Evolutionary conservation across 1,140 invertebrate genomes (phyloP), one percentile per base, ranked within the genome.

Genomic region (Ptiloglossa arizonensis): DNA sequence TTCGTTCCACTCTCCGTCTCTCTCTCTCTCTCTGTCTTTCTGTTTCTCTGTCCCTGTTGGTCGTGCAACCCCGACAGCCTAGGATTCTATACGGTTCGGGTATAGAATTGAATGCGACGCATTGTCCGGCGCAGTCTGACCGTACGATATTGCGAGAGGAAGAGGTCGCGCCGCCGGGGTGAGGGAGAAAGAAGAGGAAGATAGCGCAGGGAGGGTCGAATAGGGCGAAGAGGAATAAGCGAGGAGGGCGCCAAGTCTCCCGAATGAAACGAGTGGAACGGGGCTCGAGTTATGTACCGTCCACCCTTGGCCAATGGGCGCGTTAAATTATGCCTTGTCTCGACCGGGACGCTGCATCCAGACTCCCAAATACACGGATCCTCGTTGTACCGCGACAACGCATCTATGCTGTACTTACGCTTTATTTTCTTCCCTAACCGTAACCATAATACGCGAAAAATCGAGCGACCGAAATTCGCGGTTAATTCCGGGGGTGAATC

Each of bases 71-170:
- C 64, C 44, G 44, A 41, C 68, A 56, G 56, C 41, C 62, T 41
- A 72, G 74, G 48, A 78, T 81, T 50, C 67, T 72, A 74, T 57
- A 73, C 64, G 63, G 41, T 54, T 66, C 60, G 79, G 56, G 74
- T 77, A 78, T 76, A 85, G 86, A 88, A 90, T 90, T 88, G 88
- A 90, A 90, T 89, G 86, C 87, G 81, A 68, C 68, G 87, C 88
- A 89, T 89, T 89, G 89, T 89, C 87, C 87, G 79, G 79, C 83
- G 83, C 83, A 89, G 85, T 85, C 86, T 88, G 88, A 87, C 89
- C 89, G 86, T 87, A 83, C 83, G 86, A 91, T 91, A 91, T 91
- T 89, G 83, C 85, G 79, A 50, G 86, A 67, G 77, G 48, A 60
- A 63, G 62, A 75, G 59, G 70, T 24, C 17, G 54, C 19, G 44